Evolutionary conservation across 2,797 vertebrate species (phyloP).

Genomic region (Chelonia mydas): DNA sequence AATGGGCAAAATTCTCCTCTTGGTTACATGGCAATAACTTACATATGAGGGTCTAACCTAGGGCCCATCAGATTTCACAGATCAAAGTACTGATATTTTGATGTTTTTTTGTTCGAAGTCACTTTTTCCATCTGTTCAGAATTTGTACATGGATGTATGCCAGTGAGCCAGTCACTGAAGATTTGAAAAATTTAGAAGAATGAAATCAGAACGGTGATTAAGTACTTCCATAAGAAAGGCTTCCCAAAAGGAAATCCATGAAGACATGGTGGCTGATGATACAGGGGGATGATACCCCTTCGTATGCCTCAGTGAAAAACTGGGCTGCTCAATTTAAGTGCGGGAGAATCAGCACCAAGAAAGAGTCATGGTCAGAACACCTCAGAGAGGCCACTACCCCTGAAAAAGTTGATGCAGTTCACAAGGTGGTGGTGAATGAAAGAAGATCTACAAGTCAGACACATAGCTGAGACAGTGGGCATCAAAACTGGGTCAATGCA

Average conservation of each 20-base stretch:
- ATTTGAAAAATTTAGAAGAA: not conserved
- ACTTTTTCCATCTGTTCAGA: not conserved
- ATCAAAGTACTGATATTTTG: not conserved
- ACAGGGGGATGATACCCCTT: not conserved
- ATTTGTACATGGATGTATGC: not conserved
- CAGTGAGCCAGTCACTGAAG: not conserved
- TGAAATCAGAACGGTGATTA: not conserved
- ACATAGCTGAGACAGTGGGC: not conserved
- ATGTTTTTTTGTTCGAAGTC: not conserved
- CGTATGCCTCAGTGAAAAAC: not conserved
- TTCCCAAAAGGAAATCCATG: not conserved
- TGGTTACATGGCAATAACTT: not conserved
- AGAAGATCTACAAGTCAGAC: not conserved
- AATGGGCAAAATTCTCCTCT: conserved; percentile 31
- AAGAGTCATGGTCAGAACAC: not conserved
- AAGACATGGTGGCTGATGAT: not conserved
- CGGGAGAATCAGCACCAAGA: not conserved
- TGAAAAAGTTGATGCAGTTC: not conserved
- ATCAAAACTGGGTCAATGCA: not conserved
- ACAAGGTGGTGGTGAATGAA: not conserved
- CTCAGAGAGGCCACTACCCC: not conserved
- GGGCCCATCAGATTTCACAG: not conserved
- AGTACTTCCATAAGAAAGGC: not conserved
- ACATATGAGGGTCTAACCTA: not conserved
- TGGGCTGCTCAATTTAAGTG: not conserved